phyloP scores from a whole-genome alignment of 2,113 vertebrate genomes.

The Saimiri boliviensis region DNA sequence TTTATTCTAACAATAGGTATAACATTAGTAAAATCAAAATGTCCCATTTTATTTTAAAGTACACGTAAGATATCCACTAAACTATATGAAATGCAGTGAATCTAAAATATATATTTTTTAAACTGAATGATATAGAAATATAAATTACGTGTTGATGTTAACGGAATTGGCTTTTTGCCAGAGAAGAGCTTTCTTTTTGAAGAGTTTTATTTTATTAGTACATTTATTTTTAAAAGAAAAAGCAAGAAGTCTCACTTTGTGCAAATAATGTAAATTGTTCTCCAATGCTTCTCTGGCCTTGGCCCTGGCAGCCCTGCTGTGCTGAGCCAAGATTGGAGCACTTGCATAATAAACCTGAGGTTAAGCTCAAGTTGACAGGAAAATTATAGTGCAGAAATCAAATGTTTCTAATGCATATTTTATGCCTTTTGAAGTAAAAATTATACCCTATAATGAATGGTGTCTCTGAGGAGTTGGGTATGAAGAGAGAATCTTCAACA shows the following conservation, averaged over 20 bases:
- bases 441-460: slow-evolving; percentile 67
- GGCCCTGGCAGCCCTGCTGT: neutral
- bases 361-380: slow-evolving; percentile 66
- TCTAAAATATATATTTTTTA: neutral
- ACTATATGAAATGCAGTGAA: neutral
- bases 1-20: slow-evolving; percentile 25
- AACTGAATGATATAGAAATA: neutral
- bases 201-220: slow-evolving; percentile 32
- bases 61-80: neutral
- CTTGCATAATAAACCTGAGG: slow-evolving; percentile 59
- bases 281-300: neutral
- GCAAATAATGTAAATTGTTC: slow-evolving; percentile 51
- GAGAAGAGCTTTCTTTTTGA: slow-evolving; percentile 11
- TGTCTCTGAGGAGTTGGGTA: slow-evolving; percentile 38
- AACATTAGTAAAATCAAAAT: neutral
- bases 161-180: slow-evolving; percentile 4
- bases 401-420: slow-evolving; percentile 72
- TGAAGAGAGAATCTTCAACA: slow-evolving; percentile 57
- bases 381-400: slow-evolving; percentile 64
- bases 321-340: neutral
- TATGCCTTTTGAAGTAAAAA: slow-evolving; percentile 77
- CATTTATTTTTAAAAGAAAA: slow-evolving; percentile 47
- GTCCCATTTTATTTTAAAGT: slow-evolving; percentile 28
- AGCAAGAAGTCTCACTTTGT: neutral
- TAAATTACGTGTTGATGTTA: neutral